phyloP scores from a whole-genome alignment of 2,888 invertebrate species.

The Vanessa cardui region DNA sequence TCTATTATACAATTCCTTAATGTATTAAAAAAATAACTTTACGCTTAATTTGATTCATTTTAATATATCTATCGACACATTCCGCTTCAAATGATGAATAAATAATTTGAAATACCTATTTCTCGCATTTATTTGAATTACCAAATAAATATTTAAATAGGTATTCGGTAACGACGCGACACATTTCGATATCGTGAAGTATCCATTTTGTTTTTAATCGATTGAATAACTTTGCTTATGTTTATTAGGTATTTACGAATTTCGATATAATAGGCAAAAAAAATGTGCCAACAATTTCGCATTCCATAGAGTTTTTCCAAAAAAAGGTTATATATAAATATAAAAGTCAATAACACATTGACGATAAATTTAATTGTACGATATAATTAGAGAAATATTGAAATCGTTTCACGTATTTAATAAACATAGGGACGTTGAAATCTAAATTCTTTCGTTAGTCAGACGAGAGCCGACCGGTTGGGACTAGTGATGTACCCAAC shows the following conservation, averaged over 20 bases:
- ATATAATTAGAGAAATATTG: background rate
- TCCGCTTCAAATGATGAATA: slow-evolving; percentile 16
- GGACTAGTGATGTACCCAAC: slow-evolving; percentile 33
- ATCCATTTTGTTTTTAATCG: too few relatives aligned
- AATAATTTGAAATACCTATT: slow-evolving; percentile 6
- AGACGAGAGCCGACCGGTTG: slow-evolving; percentile 32
- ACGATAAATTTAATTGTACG: background rate
- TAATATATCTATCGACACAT: slow-evolving; percentile 18
- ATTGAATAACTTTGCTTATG: too few relatives aligned
- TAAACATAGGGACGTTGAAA: slow-evolving; percentile 14
- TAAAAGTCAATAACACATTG: background rate
- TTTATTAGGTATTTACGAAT: too few relatives aligned
- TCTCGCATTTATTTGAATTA: slow-evolving; percentile 10
- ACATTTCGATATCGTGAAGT: background rate
- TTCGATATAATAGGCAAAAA: too few relatives aligned
- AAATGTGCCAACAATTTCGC: too few relatives aligned
- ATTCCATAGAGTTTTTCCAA: too few relatives aligned
- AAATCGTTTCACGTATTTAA: background rate
- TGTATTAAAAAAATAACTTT: slow-evolving; percentile 7
- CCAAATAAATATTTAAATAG: slow-evolving; percentile 2
- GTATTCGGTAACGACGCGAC: background rate
- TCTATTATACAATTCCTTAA: background rate
- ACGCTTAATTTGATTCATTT: slow-evolving; percentile 6
- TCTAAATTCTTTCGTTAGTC: slow-evolving; percentile 33
- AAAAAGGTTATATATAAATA: background rate